Conservation (phyloP, 2,888 invertebrate species). For the Brachypterus glaber region DNA sequence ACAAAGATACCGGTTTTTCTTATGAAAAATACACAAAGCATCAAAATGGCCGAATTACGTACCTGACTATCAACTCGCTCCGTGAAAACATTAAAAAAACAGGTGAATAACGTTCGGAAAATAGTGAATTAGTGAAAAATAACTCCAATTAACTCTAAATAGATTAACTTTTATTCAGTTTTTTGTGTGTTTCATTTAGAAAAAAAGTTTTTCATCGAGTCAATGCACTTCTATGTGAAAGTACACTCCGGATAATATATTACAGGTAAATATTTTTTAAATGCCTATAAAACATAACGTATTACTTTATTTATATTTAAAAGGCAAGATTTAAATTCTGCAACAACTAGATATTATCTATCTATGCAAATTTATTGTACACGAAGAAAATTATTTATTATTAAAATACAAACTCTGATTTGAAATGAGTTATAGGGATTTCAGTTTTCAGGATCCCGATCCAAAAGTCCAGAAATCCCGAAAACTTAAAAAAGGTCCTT, state of each 20-base stretch:
- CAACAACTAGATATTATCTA: no score
- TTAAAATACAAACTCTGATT: no score
- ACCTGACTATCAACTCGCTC: neutral
- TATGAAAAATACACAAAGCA: conserved; percentile 14
- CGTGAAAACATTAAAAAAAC: conserved; percentile 3
- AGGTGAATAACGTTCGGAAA: conserved; percentile 8
- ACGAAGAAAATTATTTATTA: no score
- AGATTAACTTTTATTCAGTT: neutral
- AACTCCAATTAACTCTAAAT: no score
- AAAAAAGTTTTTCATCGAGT: conserved; percentile 13
- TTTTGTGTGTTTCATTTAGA: conserved; percentile 4
- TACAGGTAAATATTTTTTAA: conserved; percentile 17
- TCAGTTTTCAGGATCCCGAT: no score
- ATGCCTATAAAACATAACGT: no score
- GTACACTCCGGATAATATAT: conserved; percentile 16
- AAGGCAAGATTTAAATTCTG: no score
- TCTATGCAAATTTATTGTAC: no score
- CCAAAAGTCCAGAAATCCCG: no score
- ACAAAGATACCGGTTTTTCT: conserved; percentile 11
- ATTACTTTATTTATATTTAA: no score
- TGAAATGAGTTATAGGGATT: no score
- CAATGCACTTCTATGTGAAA: conserved; percentile 21
- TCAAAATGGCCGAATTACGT: conserved; percentile 17
- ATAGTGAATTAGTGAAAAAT: conserved; percentile 12
- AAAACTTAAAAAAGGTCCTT: no score